These are phyloP conservation scores for Pogonomyrmex barbatus DNA, from an alignment of 1,140 invertebrate species.

Conservation along the genomic window DNA sequence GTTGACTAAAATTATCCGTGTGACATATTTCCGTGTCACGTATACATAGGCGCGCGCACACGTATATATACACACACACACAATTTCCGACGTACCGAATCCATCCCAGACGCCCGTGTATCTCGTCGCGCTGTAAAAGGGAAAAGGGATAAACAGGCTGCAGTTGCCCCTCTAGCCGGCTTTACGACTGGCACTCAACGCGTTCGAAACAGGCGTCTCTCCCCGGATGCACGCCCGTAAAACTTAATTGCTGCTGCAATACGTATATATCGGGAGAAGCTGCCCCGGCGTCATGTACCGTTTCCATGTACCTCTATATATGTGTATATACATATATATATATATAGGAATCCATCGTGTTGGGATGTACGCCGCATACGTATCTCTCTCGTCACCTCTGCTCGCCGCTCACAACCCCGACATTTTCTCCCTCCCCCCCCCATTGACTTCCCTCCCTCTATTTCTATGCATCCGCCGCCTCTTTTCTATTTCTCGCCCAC, in stretches of 20 bases:
- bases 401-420: background rate
- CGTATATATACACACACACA: too few relatives aligned
- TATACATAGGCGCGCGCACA: too few relatives aligned
- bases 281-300: slow-evolving; percentile 36
- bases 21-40: slow-evolving; percentile 10
- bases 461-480: background rate
- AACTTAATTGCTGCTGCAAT: slow-evolving; percentile 85
- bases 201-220: slow-evolving; percentile 73
- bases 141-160: slow-evolving; percentile 73
- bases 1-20: slow-evolving; percentile 36
- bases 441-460: background rate
- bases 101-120: slow-evolving; percentile 49
- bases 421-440: too few relatives aligned
- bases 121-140: slow-evolving; percentile 57
- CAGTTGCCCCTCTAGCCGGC: slow-evolving; percentile 69
- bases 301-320: background rate
- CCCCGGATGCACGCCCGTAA: slow-evolving; percentile 82
- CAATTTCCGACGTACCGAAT: slow-evolving; percentile 50
- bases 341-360: slow-evolving; percentile 59
- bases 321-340: too few relatives aligned
- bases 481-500: background rate
- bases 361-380: slow-evolving; percentile 40
- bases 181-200: slow-evolving; percentile 77
- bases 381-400: slow-evolving; percentile 32
- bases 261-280: slow-evolving; percentile 70